Base-by-base conservation (phyloP, 2,888 invertebrate genomes). In the Brenthis daphne region DNA sequence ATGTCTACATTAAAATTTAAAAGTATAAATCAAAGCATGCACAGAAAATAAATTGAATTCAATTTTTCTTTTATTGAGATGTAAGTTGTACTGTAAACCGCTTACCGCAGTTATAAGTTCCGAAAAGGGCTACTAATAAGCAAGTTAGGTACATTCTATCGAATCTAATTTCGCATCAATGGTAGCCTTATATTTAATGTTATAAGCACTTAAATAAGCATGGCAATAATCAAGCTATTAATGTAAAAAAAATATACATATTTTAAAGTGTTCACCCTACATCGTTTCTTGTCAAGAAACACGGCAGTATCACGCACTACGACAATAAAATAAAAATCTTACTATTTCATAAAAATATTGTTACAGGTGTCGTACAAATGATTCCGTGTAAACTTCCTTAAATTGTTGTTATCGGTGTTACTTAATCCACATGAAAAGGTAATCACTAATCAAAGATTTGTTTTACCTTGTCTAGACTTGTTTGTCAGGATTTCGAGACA, bases 371-470 rank as follows among this genome's bases (percentile, higher is more conserved):
- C 24, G 56, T 65, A 53, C 61, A 33, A 57, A 68, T 70, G 57
- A 60, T 65, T 33, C 57, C 13, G 56, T 5, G 3, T 60, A 57
- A 64, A 60, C 33, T 51, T 29, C 56, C 43, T 16, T 64, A 50
- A 64, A 56, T n/a, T 64, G 24, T 69, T 48, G 60, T 61, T 57
- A 57, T 48, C 33, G 16, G 43, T 54, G 50, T 69, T 64, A 57
- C 48, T 64, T 58, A 66, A 53, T 14, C 51, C 61, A 57, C 55
- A 69, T 72, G 72, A 55, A 65, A 72, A 71, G 72, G 69, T 72
- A 69, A 72, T 68, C 63, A 68, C 67, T 72, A 69, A 72, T 68
- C 63, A 68, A 70, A 54, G 70, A 65, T 56, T 72, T 67, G 51
- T 61, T 65, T 58, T 67, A 43, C 60, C 29, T 60, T 50, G 29